Conservation (phyloP, 2,113 vertebrate genomes). For the Paedocypris sp. region DNA sequence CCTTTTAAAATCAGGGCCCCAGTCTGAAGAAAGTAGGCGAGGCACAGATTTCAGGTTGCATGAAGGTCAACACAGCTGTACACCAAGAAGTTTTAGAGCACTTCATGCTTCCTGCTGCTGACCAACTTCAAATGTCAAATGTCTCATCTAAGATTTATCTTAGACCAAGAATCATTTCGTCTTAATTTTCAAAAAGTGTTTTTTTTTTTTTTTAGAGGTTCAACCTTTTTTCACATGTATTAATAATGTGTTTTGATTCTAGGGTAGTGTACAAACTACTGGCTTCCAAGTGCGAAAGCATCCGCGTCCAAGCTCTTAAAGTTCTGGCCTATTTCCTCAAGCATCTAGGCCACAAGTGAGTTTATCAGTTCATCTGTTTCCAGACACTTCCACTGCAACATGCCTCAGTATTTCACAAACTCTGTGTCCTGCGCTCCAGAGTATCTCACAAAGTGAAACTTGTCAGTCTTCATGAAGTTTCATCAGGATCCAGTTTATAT, state of each 20-base stretch:
- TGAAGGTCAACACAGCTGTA: too few relatives aligned
- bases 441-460: not conserved
- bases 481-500: not conserved
- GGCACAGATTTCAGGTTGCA: too few relatives aligned
- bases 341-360: constrained; percentile 96
- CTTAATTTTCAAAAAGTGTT: not conserved
- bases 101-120: too few relatives aligned
- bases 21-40: too few relatives aligned
- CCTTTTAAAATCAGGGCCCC: too few relatives aligned
- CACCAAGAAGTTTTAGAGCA: too few relatives aligned
- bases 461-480: not conserved
- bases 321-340: constrained; percentile 94
- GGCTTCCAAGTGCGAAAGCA: constrained; percentile 90
- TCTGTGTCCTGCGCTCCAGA: not conserved
- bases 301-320: constrained; percentile 92
- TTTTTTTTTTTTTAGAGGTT: not conserved
- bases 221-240: not conserved
- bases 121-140: too few relatives aligned
- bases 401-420: too few relatives aligned
- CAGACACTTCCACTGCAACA: constrained; percentile 1
- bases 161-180: too few relatives aligned
- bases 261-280: constrained; percentile 94
- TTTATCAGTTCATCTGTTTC: constrained; percentile 29
- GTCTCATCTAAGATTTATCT: too few relatives aligned
- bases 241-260: not conserved